These are phyloP conservation scores for Sinella curviseta DNA, from an alignment of 1,140 invertebrate species.

Conservation along the genomic window DNA sequence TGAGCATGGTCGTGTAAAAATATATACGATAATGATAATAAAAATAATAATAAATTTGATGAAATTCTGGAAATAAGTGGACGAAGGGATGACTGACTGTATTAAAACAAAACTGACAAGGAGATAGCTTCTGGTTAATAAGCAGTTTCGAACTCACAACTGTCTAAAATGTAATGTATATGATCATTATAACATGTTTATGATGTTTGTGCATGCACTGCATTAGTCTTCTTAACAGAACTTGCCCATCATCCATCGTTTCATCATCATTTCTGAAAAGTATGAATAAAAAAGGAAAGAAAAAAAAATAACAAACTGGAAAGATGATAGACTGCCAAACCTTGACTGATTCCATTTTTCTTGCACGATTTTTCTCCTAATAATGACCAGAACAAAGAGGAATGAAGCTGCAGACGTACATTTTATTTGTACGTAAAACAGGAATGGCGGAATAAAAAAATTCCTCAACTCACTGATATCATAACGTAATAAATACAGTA, in stretches of 20 bases:
- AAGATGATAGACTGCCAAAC: background rate
- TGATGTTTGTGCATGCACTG: background rate
- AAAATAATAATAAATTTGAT: conserved; percentile 10
- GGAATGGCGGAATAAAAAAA: background rate
- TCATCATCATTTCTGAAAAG: background rate
- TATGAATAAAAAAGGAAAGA: background rate
- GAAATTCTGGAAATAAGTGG: background rate
- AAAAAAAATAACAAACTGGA: background rate
- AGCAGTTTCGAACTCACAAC: background rate
- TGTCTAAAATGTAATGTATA: conserved; percentile 5
- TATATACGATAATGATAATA: background rate
- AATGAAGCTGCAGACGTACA: too few species aligned
- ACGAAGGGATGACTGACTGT: background rate
- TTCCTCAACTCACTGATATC: background rate
- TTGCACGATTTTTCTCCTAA: background rate
- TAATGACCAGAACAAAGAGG: too few species aligned
- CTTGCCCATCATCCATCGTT: background rate
- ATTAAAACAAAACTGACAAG: conserved; percentile 17
- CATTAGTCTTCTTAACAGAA: background rate
- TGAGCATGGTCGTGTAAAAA: conserved; percentile 10
- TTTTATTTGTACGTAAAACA: too few species aligned
- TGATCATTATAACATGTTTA: conserved; percentile 9
- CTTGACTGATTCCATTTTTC: background rate
- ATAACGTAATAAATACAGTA: background rate
- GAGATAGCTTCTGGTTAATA: conserved; percentile 7